Evolutionary conservation across 2,797 vertebrate species (phyloP), one percentile per base, ranked within the genome.

Genomic region (Pitangus sulphuratus): DNA sequence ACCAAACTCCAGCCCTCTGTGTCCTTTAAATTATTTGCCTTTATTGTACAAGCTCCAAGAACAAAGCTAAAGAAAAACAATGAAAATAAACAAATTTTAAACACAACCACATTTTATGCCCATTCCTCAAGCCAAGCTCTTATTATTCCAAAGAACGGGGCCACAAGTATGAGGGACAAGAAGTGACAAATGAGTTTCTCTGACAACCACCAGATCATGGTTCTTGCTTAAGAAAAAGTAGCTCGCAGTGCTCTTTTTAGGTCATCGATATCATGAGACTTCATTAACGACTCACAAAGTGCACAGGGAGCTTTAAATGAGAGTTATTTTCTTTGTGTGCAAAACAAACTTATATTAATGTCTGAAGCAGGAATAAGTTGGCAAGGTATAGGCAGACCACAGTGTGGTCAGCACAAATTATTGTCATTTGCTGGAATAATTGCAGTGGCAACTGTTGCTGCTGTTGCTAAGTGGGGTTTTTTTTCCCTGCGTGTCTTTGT

Each of bases 41-140:
- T 96, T 91, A 91, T 86, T 96, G 94, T 95, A 96, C 82, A 91
- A 92, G 86, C 33, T 95, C 92, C 91, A 95, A 96, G 96, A 96
- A 95, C 96, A 97, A 95, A 96, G 94, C 77, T 96, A 94, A 97
- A 95, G 93, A 92, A 96, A 97, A 96, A 94, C 82, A 95, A 95
- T 95, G 89, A 97, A 97, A 96, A 96, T 94, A 97, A 97, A 96
- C 93, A 96, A 78, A 61, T 87, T 96, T 89, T 96, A 97, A 97
- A 91, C 90, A 89, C 81, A 97, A 96, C 85, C 89, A 96, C 96
- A 97, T 97, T 97, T 97, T 87, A 93, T 80, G 90, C 84, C 87
- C 82, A 64, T 90, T 95, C 64, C 72, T 90, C 64, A 62, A 93
- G 87, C 93, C 95, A 95, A 95, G 20, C 39, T 74, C 84, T 82